These are phyloP conservation scores for Hofmannophila pseudospretella DNA, from an alignment of 2,888 invertebrate genomes.

Conservation along the genomic window DNA sequence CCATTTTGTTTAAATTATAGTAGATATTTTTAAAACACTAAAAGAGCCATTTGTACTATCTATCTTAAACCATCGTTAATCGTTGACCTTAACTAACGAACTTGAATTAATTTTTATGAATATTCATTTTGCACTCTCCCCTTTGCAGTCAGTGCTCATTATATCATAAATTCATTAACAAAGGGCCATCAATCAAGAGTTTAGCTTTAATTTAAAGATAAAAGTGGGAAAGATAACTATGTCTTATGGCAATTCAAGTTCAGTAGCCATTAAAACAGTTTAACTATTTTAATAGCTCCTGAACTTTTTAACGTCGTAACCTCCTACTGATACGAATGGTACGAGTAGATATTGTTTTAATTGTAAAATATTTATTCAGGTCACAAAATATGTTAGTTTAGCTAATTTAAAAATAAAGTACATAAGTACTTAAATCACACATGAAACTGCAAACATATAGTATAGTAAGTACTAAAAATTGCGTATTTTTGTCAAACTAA, in stretches of 20 bases:
- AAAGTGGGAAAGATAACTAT: conserved; percentile 19
- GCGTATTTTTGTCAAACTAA: too few species aligned
- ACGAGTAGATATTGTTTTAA: too few species aligned
- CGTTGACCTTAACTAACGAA: conserved; percentile 31
- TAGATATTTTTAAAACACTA: conserved; percentile 3
- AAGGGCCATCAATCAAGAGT: conserved; percentile 29
- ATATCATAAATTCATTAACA: conserved; percentile 46
- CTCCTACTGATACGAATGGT: too few species aligned
- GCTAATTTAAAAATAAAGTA: too few species aligned
- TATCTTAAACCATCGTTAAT: conserved; percentile 18
- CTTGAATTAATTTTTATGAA: conserved; percentile 46
- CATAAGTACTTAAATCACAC: too few species aligned
- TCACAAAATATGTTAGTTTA: too few species aligned
- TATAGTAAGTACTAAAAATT: too few species aligned
- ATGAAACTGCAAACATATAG: too few species aligned
- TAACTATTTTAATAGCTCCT: conserved; percentile 8
- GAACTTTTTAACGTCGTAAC: too few species aligned
- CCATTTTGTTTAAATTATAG: too few species aligned
- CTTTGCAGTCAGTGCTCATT: conserved; percentile 28
- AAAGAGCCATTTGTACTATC: conserved; percentile 12
- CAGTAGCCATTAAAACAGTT: too few species aligned
- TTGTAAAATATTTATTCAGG: too few species aligned
- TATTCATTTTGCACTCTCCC: conserved; percentile 40
- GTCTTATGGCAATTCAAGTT: conserved; percentile 28
- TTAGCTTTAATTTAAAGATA: conserved; percentile 21